Percentiles rank a stretch among this genome's conserved stretches.
phyloP scores from a whole-genome alignment of 2,797 vertebrate species.

The Poliocrania exsul region DNA sequence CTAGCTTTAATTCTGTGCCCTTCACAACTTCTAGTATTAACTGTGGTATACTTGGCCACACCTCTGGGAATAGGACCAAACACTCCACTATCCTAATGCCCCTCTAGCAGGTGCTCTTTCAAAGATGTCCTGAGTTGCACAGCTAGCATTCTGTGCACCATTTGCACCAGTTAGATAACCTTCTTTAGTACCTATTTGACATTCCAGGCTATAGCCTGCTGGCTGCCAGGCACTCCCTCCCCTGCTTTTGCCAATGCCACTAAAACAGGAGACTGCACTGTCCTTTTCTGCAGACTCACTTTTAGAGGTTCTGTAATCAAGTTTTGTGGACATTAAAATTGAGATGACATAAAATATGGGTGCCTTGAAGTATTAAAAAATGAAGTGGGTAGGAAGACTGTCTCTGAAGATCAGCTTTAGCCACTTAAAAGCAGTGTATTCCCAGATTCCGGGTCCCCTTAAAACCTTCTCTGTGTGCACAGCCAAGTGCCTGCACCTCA shows the following conservation, averaged over 20 bases:
- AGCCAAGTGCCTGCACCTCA: conserved; percentile 46
- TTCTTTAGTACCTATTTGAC: not conserved
- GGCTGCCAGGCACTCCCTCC: not conserved
- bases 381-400: not conserved
- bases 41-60: not conserved
- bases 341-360: not conserved
- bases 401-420: conserved; percentile 2
- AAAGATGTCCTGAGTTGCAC: not conserved
- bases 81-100: not conserved
- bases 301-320: conserved; percentile 7
- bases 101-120: not conserved
- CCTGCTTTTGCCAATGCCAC: not conserved
- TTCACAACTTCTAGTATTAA: not conserved
- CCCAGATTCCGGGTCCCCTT: not conserved
- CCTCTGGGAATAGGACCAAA: not conserved
- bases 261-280: not conserved
- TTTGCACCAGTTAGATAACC: not conserved
- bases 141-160: not conserved
- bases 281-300: not conserved
- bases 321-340: conserved; percentile 10
- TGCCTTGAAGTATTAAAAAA: conserved; percentile 20
- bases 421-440: not conserved
- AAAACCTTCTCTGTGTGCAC: not conserved
- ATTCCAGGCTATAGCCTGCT: not conserved
- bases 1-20: not conserved